Evolutionary conservation across 2,113 vertebrate genomes (phyloP).

Genomic region (Columba livia): DNA sequence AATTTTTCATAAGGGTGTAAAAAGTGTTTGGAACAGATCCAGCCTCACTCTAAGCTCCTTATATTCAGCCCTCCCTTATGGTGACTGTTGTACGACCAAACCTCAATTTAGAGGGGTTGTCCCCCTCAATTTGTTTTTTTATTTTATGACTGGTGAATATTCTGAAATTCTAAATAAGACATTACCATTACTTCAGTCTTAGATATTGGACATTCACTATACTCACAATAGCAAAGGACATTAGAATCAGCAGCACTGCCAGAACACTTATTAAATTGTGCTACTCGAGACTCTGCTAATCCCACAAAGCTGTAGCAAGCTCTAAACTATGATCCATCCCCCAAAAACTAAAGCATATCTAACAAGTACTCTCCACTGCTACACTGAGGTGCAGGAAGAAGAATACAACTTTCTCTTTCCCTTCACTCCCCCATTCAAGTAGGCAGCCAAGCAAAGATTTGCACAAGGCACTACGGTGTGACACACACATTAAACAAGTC

Average conservation of each 20-base stretch:
- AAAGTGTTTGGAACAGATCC: slow-evolving; percentile 22
- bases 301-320: not conserved
- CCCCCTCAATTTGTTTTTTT: not conserved
- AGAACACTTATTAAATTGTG: not conserved
- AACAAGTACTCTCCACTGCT: not conserved
- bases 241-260: not conserved
- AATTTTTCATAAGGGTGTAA: slow-evolving; percentile 24
- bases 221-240: not conserved
- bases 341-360: not conserved
- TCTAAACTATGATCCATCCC: not conserved
- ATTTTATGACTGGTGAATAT: not conserved
- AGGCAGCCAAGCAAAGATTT: not conserved
- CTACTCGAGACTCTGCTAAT: slow-evolving; percentile 4
- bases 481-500: not conserved
- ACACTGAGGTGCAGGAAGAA: not conserved
- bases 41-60: slow-evolving; percentile 30
- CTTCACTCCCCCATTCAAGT: not conserved
- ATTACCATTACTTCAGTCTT: not conserved
- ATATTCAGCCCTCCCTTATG: not conserved
- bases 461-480: not conserved
- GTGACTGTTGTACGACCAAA: not conserved
- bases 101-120: not conserved
- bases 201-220: not conserved
- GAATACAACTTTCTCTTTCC: not conserved
- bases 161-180: not conserved